These are phyloP conservation scores for Lycia hirtaria DNA, from an alignment of 2,888 invertebrate genomes.

Conservation along the genomic window DNA sequence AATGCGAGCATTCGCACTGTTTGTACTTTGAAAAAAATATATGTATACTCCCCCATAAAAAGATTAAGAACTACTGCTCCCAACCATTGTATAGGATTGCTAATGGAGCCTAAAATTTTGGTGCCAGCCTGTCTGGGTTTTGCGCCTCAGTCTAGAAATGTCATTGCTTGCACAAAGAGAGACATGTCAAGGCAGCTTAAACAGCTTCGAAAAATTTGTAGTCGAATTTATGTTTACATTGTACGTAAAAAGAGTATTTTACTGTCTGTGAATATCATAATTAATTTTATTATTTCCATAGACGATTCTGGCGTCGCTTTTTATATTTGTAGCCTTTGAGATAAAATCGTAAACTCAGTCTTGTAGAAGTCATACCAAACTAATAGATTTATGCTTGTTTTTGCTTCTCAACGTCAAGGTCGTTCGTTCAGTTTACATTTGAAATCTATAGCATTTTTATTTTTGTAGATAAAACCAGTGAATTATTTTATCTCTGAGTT, in stretches of 20 bases:
- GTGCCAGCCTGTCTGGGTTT: not conserved
- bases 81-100: not conserved
- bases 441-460: not conserved
- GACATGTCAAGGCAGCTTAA: not conserved
- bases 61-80: not conserved
- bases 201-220: not conserved
- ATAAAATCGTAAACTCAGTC: constrained; percentile 18
- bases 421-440: not conserved
- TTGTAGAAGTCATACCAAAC: constrained; percentile 6
- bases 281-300: constrained; percentile 3
- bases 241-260: not conserved
- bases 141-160: not conserved
- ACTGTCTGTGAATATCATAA: constrained; percentile 1
- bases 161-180: not conserved
- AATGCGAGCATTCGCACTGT: too few species aligned
- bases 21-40: too few species aligned
- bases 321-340: constrained; percentile 16
- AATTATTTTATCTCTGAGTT: not conserved
- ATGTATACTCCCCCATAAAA: too few species aligned
- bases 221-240: not conserved
- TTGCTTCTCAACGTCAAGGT: constrained; percentile 1
- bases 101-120: not conserved
- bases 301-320: not conserved
- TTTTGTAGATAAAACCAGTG: not conserved
- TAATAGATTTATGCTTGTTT: constrained; percentile 12